A percentile compares a stretch with the other conserved stretches of the same genome.
These are phyloP conservation scores for Protonibea diacanthus DNA, from an alignment of 2,797 vertebrate species.

Conservation along the genomic window DNA sequence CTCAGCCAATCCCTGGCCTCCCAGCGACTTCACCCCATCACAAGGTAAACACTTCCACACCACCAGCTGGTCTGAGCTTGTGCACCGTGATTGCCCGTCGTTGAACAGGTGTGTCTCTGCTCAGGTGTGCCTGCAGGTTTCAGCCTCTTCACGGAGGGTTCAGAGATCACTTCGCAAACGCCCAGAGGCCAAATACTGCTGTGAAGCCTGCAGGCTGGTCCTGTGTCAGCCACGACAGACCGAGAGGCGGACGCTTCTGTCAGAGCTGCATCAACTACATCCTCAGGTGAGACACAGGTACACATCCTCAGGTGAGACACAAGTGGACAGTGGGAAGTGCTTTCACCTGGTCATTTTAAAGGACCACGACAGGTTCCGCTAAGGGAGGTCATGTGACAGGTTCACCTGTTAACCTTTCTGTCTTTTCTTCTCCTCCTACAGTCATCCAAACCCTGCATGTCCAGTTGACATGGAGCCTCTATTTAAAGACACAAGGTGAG, in stretches of 20 bases:
- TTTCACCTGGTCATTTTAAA: background rate
- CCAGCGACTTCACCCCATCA: slow-evolving; percentile 47
- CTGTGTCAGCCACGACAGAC: slow-evolving; percentile 96
- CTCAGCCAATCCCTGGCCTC: slow-evolving; percentile 82
- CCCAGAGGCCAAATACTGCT: slow-evolving; percentile 97
- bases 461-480: slow-evolving; percentile 85
- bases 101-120: background rate
- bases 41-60: slow-evolving; percentile 59
- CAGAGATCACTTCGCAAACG: slow-evolving; percentile 91
- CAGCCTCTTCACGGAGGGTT: slow-evolving; percentile 93
- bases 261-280: slow-evolving; percentile 92
- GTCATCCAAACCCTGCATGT: slow-evolving; percentile 81
- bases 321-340: background rate
- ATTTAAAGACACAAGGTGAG: slow-evolving; percentile 86
- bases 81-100: background rate
- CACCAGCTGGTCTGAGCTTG: background rate
- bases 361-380: no score
- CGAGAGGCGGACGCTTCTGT: slow-evolving; percentile 96
- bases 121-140: slow-evolving; percentile 78
- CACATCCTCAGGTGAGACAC: background rate
- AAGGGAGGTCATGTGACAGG: no score
- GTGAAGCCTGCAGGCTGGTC: slow-evolving; percentile 94
- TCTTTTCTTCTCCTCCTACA: slow-evolving; percentile 58
- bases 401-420: background rate
- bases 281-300: slow-evolving; percentile 85